These are phyloP conservation scores for Malacoctenus gilli DNA, from an alignment of 2,797 vertebrate genomes.

Conservation along the genomic window DNA sequence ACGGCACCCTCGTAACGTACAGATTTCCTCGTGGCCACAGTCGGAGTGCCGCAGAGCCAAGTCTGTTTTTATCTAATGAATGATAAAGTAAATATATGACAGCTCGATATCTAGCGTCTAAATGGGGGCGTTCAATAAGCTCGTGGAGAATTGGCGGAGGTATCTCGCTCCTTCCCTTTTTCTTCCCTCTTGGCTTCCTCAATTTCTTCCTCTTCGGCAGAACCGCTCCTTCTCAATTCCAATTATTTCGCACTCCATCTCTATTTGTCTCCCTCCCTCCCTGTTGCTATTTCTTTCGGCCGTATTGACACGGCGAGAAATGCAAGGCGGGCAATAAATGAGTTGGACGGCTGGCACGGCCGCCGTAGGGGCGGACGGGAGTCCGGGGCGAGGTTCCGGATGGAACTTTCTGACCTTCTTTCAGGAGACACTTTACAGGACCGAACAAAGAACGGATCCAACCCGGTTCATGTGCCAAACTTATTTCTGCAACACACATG, in stretches of 20 bases:
- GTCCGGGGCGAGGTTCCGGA: conserved; percentile 26
- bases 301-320: conserved; percentile 66
- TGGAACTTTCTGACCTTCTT: conserved; percentile 42
- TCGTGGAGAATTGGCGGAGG: conserved; percentile 43
- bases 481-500: conserved; percentile 7
- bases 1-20: conserved; percentile 23
- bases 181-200: conserved; percentile 8
- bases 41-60: conserved; percentile 41
- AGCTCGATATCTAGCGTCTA: conserved; percentile 54
- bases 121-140: conserved; percentile 63
- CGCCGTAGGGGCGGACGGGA: conserved; percentile 44
- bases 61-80: conserved; percentile 52
- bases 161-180: conserved; percentile 6
- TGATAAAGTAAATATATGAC: conserved; percentile 70
- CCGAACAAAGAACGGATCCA: conserved; percentile 8
- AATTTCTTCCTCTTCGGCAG: background rate
- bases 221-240: conserved; percentile 1
- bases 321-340: conserved; percentile 73
- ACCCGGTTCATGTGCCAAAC: background rate
- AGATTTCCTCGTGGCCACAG: conserved; percentile 32
- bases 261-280: conserved; percentile 37
- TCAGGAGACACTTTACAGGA: conserved; percentile 9
- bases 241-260: conserved; percentile 19
- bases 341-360: conserved; percentile 52
- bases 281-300: conserved; percentile 40